Conservation (phyloP, 2,888 invertebrate genomes). For the Dryobota labecula region DNA sequence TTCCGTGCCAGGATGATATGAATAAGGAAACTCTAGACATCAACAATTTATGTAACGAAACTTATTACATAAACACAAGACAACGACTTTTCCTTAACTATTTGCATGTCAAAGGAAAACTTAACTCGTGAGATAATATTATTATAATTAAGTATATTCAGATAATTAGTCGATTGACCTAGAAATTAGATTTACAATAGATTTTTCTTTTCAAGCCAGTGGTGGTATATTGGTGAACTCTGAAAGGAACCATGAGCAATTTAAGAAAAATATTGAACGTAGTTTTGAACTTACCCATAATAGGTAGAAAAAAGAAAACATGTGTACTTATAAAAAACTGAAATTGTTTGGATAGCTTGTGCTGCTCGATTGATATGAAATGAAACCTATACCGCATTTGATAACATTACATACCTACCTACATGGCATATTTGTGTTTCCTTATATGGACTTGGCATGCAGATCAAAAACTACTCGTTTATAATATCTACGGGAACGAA, state of each 20-base stretch:
- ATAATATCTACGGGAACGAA: no score
- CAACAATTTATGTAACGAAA: slow-evolving; percentile 13
- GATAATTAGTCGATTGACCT: slow-evolving; percentile 10
- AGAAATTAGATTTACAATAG: not conserved
- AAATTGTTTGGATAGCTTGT: not conserved
- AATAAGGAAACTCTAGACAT: slow-evolving; percentile 39
- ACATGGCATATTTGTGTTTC: not conserved
- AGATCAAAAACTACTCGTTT: no score
- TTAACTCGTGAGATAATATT: slow-evolving; percentile 16
- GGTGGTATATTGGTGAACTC: no score
- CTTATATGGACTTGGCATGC: not conserved
- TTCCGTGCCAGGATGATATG: not conserved
- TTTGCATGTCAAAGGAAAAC: slow-evolving; percentile 44
- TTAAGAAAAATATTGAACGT: not conserved
- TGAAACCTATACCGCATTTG: slow-evolving; percentile 1
- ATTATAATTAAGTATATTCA: not conserved
- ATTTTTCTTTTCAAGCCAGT: not conserved
- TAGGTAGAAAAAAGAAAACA: not conserved
- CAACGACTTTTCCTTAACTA: slow-evolving; percentile 38
- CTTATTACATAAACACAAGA: slow-evolving; percentile 26
- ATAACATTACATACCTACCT: not conserved
- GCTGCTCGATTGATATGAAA: slow-evolving; percentile 7
- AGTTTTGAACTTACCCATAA: not conserved
- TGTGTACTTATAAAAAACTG: not conserved
- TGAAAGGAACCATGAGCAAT: not conserved